Percentiles rank a stretch among this genome's conserved stretches.
Evolutionary conservation across 2,113 vertebrate species (phyloP).

Genomic region (Halichoeres trimaculatus): DNA sequence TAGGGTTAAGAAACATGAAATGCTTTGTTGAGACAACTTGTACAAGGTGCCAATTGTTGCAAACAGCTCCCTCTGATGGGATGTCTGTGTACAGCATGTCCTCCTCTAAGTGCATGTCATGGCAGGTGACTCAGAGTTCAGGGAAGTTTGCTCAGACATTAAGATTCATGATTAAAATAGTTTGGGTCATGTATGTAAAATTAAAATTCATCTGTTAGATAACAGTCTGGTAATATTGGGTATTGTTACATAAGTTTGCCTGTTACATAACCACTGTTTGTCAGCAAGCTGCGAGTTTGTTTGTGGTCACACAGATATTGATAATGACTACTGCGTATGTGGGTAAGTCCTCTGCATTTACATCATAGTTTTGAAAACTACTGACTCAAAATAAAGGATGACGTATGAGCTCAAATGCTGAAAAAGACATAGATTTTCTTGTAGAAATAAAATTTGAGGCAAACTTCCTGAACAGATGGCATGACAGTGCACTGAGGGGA

Average conservation of each 20-base stretch:
- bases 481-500: constrained; percentile 30
- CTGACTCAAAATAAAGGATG: background rate
- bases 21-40: constrained; percentile 47
- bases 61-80: constrained; percentile 56
- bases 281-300: background rate
- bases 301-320: background rate
- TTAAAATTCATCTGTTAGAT: background rate
- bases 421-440: background rate
- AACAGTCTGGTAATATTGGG: background rate
- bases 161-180: background rate
- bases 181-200: background rate
- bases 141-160: constrained; percentile 5
- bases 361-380: background rate
- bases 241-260: background rate
- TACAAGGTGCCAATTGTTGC: constrained; percentile 43
- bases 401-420: background rate
- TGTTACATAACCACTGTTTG: background rate
- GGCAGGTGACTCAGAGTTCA: constrained; percentile 33
- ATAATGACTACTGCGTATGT: background rate
- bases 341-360: background rate
- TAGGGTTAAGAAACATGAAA: constrained; percentile 69
- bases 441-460: constrained; percentile 6
- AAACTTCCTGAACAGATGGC: constrained; percentile 26
- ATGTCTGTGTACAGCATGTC: constrained; percentile 24
- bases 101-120: constrained; percentile 37